Conservation (phyloP, 2,888 invertebrate species). For the Leuctra nigra region DNA sequence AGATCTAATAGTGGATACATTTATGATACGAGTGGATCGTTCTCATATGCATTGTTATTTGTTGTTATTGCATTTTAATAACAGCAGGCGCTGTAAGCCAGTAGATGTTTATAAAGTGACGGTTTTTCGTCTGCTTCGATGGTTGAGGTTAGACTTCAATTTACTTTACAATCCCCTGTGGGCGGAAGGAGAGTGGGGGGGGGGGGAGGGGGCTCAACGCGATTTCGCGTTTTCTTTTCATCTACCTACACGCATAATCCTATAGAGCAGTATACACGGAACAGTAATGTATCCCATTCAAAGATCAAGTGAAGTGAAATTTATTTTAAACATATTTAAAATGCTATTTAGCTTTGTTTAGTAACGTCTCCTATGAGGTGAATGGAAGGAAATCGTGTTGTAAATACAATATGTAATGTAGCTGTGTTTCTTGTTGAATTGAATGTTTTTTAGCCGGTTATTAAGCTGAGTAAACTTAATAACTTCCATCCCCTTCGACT, state of each 20-base stretch:
- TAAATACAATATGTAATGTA: not conserved
- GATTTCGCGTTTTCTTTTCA: slow-evolving; percentile 6
- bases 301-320: not conserved
- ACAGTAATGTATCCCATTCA: too few relatives aligned
- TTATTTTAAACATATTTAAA: slow-evolving; percentile 1
- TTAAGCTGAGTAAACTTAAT: too few relatives aligned
- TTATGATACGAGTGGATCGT: too few relatives aligned
- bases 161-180: slow-evolving; percentile 20
- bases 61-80: too few relatives aligned
- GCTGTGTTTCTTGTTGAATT: not conserved
- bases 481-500: not conserved
- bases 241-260: too few relatives aligned
- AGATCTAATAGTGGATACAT: too few relatives aligned
- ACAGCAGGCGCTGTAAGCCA: too few relatives aligned
- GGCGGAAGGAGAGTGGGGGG: not conserved
- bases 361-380: not conserved
- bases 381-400: not conserved
- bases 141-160: slow-evolving; percentile 24
- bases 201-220: not conserved
- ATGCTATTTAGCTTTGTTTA: too few relatives aligned
- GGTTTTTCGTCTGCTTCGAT: slow-evolving; percentile 11
- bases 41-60: too few relatives aligned
- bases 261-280: too few relatives aligned
- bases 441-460: not conserved
- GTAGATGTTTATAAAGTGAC: slow-evolving; percentile 12